Evolutionary conservation across 2,888 invertebrate species (phyloP), one percentile per base, ranked within the genome.

Genomic region (Acanthosoma haemorrhoidale): DNA sequence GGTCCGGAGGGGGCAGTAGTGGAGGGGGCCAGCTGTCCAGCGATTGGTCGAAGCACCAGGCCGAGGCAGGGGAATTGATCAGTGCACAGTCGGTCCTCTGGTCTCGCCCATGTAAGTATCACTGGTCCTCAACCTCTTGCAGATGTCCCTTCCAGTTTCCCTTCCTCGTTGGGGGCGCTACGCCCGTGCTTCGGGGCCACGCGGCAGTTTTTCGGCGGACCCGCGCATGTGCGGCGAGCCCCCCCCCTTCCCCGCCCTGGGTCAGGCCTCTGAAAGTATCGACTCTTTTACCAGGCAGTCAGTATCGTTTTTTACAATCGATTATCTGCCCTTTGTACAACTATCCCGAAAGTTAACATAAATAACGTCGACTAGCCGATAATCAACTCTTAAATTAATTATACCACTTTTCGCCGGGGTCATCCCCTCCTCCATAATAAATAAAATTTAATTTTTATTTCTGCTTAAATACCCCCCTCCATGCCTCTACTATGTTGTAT

Each of bases 211-310:
- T 67, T 51, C 57, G 63, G 63, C 34, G 4, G 21, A 21, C 25
- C 32, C 57, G 67, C 67, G 67, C 67, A 67, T 67, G 67, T 51
- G 67, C 67, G 34, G 67, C 36, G 16, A 13, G 51, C 67, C 34
- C 29, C 67, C 16, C 67, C 32, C 34, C 51, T 6, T 32, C 60
- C 29, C 31, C 31, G n/a, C 3, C 9, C 31, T 5, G n/a, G n/a
- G n/a, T n/a, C n/a, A n/a, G n/a, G 9, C 15, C 57, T 25, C 29
- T 21, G 32, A 57, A 67, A 67, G 67, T 67, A 67, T 67, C 43
- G 67, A 67, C 64, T 64, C 64, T 64, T 64, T 64, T 25, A 38
- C 61, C 34, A 21, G 36, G 38, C 21, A n/a, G 16, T 4, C 4
- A 59, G 8, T 4, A 21, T 36, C 11, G 9, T 38, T 61, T 38